Evolutionary conservation across 1,140 invertebrate genomes (phyloP).

Genomic region (Watersipora subatra): DNA sequence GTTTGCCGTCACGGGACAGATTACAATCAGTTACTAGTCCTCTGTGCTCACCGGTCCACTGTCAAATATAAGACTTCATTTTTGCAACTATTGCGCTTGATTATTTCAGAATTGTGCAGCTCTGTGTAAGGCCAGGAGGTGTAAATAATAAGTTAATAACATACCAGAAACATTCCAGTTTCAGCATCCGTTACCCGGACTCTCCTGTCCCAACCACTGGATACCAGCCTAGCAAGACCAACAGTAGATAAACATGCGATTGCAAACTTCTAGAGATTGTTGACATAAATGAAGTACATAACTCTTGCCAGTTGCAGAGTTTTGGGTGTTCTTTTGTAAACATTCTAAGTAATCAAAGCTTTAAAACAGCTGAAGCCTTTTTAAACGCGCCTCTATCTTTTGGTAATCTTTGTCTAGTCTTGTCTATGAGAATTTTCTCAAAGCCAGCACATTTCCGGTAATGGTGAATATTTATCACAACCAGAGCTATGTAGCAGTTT

Average conservation of each 20-base stretch:
- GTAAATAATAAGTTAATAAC: no score
- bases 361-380: constrained; percentile 10
- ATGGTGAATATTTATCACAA: no score
- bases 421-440: no score
- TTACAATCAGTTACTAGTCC: constrained; percentile 32
- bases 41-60: constrained; percentile 28
- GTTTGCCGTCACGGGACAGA: constrained; percentile 26
- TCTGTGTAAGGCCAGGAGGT: no score
- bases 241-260: constrained; percentile 7
- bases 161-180: constrained; percentile 24
- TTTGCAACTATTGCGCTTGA: no score
- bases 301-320: not conserved
- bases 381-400: no score
- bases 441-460: no score
- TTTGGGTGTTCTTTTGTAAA: not conserved
- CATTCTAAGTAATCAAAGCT: not conserved
- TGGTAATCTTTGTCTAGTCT: no score
- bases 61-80: no score
- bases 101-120: no score
- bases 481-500: no score
- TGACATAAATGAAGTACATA: not conserved
- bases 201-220: constrained; percentile 34
- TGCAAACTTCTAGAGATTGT: not conserved
- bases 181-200: constrained; percentile 29
- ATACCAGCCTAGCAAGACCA: constrained; percentile 24